Percentiles rank a stretch among this genome's conserved stretches.
phyloP scores from a whole-genome alignment of 2,797 vertebrate genomes.

The Semotilus atromaculatus region DNA sequence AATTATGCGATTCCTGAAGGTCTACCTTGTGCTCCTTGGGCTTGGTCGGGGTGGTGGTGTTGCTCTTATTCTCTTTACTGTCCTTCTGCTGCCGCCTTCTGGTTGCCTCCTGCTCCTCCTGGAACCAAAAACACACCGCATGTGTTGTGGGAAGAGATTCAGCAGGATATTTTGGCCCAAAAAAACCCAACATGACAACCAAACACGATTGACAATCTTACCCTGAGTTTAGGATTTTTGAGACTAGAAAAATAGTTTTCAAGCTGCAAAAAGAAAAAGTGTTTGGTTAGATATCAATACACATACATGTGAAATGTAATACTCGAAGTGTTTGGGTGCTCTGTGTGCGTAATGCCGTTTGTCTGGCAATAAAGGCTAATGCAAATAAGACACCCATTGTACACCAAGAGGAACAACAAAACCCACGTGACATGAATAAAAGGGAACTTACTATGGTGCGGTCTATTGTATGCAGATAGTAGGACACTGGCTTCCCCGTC shows the following conservation, averaged over 20 bases:
- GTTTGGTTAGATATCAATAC: background rate
- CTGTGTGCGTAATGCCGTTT: background rate
- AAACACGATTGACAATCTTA: conserved; percentile 75
- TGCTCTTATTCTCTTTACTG: conserved; percentile 91
- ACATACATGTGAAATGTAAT: background rate
- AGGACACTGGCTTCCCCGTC: conserved; percentile 99
- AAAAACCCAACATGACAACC: background rate
- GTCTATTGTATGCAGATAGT: conserved; percentile 99
- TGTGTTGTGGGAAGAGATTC: background rate
- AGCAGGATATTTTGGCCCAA: background rate
- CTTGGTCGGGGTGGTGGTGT: conserved; percentile 95
- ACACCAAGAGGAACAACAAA: conserved; percentile 4
- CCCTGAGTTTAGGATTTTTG: conserved; percentile 99
- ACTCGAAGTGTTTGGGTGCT: background rate
- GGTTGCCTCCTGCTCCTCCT: conserved; percentile 99
- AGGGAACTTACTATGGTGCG: conserved; percentile 96
- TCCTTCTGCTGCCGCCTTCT: conserved; percentile 92
- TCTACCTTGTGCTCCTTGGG: conserved; percentile 87
- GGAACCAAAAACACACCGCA: background rate
- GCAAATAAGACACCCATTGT: conserved; percentile 6
- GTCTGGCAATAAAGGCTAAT: background rate
- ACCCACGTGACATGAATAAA: background rate
- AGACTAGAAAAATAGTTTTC: conserved; percentile 99
- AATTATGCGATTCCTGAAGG: background rate
- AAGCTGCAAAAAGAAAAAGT: conserved; percentile 83